Conservation (phyloP, 2,888 invertebrate species). For the Ophion costatus region DNA sequence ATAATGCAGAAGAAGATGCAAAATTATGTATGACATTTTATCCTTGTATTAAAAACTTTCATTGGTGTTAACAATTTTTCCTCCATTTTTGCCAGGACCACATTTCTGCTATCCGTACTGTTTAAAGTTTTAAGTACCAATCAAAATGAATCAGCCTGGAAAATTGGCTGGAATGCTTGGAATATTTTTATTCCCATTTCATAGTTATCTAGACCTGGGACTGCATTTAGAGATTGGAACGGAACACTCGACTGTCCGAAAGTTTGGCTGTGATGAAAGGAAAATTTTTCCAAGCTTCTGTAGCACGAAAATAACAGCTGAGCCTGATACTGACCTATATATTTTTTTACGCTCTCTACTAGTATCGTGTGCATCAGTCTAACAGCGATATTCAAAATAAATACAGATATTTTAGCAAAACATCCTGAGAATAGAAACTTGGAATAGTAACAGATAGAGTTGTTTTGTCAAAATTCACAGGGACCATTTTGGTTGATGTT, state of each 20-base stretch:
- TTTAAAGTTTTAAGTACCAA: too few species aligned
- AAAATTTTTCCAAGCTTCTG: not conserved
- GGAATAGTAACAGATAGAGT: not conserved
- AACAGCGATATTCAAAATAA: not conserved
- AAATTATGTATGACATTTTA: too few species aligned
- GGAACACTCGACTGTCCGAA: not conserved
- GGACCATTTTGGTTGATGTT: not conserved
- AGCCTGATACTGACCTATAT: too few species aligned
- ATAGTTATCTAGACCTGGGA: not conserved
- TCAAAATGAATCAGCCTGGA: too few species aligned
- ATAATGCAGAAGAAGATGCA: too few species aligned
- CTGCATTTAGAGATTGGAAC: not conserved
- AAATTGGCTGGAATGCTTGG: not conserved
- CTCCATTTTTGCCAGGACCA: too few species aligned
- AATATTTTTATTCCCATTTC: not conserved
- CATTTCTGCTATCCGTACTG: too few species aligned
- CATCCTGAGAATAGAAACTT: not conserved
- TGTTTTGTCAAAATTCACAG: not conserved
- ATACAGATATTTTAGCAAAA: not conserved
- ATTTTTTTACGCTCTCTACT: not conserved
- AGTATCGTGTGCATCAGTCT: not conserved
- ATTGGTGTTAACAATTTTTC: too few species aligned
- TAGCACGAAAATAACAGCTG: too few species aligned
- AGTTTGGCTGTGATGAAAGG: not conserved
- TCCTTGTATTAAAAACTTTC: too few species aligned